Conservation (phyloP, 2,113 vertebrate genomes). For the Okapia johnstoni region DNA sequence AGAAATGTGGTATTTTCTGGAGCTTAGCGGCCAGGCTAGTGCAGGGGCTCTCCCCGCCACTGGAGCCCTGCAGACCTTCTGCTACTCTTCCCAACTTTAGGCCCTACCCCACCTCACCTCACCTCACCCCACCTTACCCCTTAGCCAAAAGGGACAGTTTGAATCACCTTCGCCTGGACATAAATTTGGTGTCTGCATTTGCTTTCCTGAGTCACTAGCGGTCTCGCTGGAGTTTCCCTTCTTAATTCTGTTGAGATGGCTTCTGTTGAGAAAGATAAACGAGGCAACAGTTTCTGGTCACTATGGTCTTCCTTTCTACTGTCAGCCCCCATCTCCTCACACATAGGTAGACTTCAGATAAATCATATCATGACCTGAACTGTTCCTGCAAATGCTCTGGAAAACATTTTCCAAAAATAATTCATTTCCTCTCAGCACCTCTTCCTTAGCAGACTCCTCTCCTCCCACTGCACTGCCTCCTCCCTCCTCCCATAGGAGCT, state of each 20-base stretch:
- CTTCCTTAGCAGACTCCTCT: not conserved
- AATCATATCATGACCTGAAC: not conserved
- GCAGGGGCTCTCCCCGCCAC: not conserved
- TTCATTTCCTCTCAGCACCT: not conserved
- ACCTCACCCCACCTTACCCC: too few species aligned
- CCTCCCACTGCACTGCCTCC: too few species aligned
- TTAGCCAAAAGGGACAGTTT: not conserved
- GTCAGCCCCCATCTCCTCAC: not conserved
- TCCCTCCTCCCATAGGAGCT: not conserved
- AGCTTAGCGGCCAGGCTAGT: not conserved
- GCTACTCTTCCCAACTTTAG: not conserved
- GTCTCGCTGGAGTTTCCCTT: not conserved
- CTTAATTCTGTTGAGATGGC: not conserved
- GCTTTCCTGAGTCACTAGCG: not conserved
- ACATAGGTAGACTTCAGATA: not conserved
- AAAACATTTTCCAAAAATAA: conserved; percentile 36
- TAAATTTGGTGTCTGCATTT: conserved; percentile 18
- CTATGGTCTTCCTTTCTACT: not conserved
- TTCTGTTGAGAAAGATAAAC: conserved; percentile 31
- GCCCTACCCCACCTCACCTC: not conserved
- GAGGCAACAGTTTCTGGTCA: not conserved
- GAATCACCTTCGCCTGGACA: not conserved
- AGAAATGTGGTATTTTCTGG: conserved; percentile 67
- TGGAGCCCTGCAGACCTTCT: not conserved
- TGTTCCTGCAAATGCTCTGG: not conserved